A percentile compares a stretch with the other conserved stretches of the same genome.
phyloP scores from a whole-genome alignment of 1,140 invertebrate genomes.

The Drosophila leontia region DNA sequence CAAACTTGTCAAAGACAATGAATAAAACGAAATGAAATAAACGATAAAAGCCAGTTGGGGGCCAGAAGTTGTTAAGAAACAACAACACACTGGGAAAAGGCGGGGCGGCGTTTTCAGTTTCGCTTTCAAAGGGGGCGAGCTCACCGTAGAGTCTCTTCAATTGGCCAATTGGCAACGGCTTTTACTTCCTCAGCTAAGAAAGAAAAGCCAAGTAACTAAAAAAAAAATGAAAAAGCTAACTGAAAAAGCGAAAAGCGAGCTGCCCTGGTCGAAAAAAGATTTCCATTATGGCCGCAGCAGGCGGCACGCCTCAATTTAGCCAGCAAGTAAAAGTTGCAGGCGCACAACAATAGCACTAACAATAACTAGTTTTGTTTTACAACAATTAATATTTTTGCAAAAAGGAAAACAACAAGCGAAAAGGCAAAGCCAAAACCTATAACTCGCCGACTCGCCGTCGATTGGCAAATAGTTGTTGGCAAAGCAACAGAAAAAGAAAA shows the following conservation, averaged over 20 bases:
- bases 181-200: constrained; percentile 66
- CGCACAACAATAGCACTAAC: constrained; percentile 60
- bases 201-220: constrained; percentile 18
- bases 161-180: constrained; percentile 43
- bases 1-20: constrained; percentile 82
- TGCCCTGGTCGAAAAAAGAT: constrained; percentile 38
- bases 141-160: constrained; percentile 18
- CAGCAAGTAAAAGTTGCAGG: constrained; percentile 72
- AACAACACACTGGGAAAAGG: constrained; percentile 11
- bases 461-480: constrained; percentile 78
- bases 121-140: constrained; percentile 28
- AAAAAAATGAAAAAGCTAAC: neutral
- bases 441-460: constrained; percentile 31
- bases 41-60: constrained; percentile 44
- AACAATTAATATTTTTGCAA: constrained; percentile 78
- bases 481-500: constrained; percentile 28
- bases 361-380: constrained; percentile 76
- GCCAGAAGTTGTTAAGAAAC: constrained; percentile 11
- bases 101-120: constrained; percentile 25
- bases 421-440: constrained; percentile 57
- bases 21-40: constrained; percentile 40
- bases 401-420: constrained; percentile 51
- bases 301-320: constrained; percentile 74
- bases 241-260: constrained; percentile 20
- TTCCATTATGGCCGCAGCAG: constrained; percentile 70